Evolutionary conservation across 2,113 vertebrate species (phyloP).

Genomic region (Amblyornis subalaris): DNA sequence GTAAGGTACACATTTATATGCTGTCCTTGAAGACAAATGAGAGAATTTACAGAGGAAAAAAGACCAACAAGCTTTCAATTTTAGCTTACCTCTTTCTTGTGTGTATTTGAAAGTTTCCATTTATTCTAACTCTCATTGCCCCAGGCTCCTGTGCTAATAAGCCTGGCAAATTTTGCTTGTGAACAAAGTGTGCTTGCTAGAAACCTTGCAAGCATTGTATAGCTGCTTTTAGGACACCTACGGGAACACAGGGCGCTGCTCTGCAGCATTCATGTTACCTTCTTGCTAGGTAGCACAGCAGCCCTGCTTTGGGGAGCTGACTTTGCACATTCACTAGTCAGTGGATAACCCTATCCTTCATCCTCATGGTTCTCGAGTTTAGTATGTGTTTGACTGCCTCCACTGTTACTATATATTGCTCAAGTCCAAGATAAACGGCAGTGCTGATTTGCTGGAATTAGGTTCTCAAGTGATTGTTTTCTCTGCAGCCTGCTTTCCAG

Average conservation of each 20-base stretch:
- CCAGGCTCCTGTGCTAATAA: not conserved
- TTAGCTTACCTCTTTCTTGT: not conserved
- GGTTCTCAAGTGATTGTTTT: not conserved
- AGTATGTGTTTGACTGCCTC: not conserved
- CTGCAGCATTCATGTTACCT: accelerated
- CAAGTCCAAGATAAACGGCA: not conserved
- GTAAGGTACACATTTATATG: not conserved
- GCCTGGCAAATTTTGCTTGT: not conserved
- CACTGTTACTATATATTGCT: not conserved
- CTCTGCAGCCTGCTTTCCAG: not conserved
- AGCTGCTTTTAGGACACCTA: not conserved
- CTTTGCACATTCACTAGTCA: not conserved
- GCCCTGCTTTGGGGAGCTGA: not conserved
- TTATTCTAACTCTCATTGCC: not conserved
- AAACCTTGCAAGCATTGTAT: not conserved
- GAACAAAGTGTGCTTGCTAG: not conserved
- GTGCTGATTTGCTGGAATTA: not conserved
- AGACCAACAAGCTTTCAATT: not conserved
- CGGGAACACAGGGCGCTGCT: accelerated
- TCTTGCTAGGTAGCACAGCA: accelerated
- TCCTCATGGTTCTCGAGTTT: not conserved
- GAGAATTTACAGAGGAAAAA: not conserved
- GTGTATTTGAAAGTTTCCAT: not conserved
- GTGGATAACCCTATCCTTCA: not conserved
- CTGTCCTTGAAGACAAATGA: not conserved